Evolutionary conservation across 2,888 invertebrate genomes (phyloP), one percentile per base, ranked within the genome.

Genomic region (Chalcosyrphus nemorum): DNA sequence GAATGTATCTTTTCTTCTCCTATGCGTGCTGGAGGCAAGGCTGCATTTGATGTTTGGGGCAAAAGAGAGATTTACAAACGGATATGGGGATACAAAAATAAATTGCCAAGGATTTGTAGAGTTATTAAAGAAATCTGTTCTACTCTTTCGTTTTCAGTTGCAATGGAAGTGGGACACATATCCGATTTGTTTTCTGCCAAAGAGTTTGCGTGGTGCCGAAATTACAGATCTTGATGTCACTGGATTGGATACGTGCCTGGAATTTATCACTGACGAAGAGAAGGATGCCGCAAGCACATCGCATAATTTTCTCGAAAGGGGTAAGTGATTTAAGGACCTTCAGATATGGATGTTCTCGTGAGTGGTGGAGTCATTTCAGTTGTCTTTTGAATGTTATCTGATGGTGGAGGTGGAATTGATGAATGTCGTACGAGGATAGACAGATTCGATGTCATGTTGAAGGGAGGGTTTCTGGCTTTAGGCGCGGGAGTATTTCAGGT

Each of bases 301-400:
- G 43, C 91, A 92, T 86, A 92, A 92, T 87, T 91, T 93, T 91
- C 88, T 93, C 92, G 92, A 92, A 89, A 92, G 94, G 90, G 92
- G 93, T 89, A 87, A 88, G 88, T 77, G 81, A 50, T 76, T 70
- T 50, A 76, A 70, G 24, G 52, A 52, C 38, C 50, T 52, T 7
- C 1, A 52, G 19, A 15, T 41, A 35, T 5, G 9, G n/a, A 56
- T 35, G 35, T 24, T 38, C 35, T 7, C 7, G 11, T 59, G 24
- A 13, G 47, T 47, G 15, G 59, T 6, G 11, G 9, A 50, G 35
- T 65, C 50, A 19, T 65, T 47, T 63, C 29, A 4, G 9, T 29
- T 43, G 68, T 47, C 43, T 19, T 29, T 43, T 6, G 47, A n/a
- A 21, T 50, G 17, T 38, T 59, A 27, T 57, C 57, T 38, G 21